Percentiles rank a stretch among this genome's conserved stretches.
phyloP scores from a whole-genome alignment of 2,797 vertebrate genomes.

The Neopelma chrysocephalum region DNA sequence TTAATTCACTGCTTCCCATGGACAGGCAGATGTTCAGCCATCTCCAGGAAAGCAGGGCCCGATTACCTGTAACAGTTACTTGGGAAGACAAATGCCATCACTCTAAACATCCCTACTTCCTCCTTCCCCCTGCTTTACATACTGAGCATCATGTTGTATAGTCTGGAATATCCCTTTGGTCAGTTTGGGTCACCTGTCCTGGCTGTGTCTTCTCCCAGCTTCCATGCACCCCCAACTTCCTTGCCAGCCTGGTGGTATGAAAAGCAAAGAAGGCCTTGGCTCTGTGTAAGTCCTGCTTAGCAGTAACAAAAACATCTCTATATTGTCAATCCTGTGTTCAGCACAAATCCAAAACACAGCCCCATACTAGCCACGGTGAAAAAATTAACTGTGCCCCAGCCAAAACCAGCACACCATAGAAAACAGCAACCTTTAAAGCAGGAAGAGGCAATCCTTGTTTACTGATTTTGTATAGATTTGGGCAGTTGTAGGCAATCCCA shows the following conservation, averaged over 20 bases:
- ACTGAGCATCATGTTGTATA: background rate
- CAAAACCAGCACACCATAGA: background rate
- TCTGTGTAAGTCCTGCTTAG: background rate
- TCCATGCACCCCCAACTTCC: background rate
- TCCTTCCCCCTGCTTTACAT: background rate
- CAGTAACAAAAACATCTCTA: background rate
- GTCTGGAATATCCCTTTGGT: background rate
- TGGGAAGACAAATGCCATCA: background rate
- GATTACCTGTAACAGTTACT: rapidly evolving
- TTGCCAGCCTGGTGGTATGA: rapidly evolving
- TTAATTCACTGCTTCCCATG: background rate
- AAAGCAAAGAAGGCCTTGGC: background rate
- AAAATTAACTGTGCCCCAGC: background rate
- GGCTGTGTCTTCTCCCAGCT: background rate
- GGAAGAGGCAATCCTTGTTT: background rate
- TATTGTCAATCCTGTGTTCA: background rate
- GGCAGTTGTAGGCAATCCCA: background rate
- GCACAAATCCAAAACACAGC: background rate
- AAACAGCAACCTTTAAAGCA: background rate
- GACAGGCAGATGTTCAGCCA: background rate
- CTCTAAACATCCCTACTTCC: background rate
- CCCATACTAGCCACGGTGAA: background rate
- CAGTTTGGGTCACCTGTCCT: background rate
- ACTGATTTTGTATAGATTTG: background rate
- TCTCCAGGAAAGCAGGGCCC: background rate